Base-by-base conservation (phyloP, 1,140 invertebrate genomes). In the Globodera rostochiensis region DNA sequence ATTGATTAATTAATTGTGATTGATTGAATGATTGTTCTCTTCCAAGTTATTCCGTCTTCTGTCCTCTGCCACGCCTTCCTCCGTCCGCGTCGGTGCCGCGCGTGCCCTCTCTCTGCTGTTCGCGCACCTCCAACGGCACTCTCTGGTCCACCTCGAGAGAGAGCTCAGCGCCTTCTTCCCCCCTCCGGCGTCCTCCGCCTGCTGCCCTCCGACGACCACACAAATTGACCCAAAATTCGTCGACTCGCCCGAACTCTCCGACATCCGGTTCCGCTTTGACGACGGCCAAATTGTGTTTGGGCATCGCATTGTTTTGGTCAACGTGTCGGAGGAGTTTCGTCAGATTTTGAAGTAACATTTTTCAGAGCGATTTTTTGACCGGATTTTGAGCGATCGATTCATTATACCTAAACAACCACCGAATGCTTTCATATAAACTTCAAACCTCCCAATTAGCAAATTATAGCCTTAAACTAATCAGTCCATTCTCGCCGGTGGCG, bases 251-350 rank as follows among this genome's bases (percentile, higher is more conserved):
- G 80, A 82, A n/a, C 60, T 82, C 21, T 82, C 80, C 25, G 80
- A 82, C 21, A 82, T 82, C 50, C 78, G 78, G 4, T 82, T 82
- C 25, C 66, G 78, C 15, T 53, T 83, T 19, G 8, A 19, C 21
- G 78, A 66, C 53, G 25, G 77, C 15, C 77, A 36, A 53, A 81
- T 81, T 82, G 60, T 82, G 15, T 82, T 71, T 70, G 80, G 73
- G 2, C 80, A 82, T 73, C 67, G 78, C 46, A 82, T 82, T 81
- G 80, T 82, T 3, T 49, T 82, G n/a, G 76, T 81, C n/a, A 82
- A 82, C 66, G 78, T 69, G 11, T 82, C 80, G 19, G 80, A 79
- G 36, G 25, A 64, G 50, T 82, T 82, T 71, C 45, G 76, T 4
- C 19, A 71, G n/a, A 53, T 80, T n/a, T 80, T 82, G 49, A 82